Conservation (phyloP, 2,888 invertebrate species). For the Erebia aethiops region DNA sequence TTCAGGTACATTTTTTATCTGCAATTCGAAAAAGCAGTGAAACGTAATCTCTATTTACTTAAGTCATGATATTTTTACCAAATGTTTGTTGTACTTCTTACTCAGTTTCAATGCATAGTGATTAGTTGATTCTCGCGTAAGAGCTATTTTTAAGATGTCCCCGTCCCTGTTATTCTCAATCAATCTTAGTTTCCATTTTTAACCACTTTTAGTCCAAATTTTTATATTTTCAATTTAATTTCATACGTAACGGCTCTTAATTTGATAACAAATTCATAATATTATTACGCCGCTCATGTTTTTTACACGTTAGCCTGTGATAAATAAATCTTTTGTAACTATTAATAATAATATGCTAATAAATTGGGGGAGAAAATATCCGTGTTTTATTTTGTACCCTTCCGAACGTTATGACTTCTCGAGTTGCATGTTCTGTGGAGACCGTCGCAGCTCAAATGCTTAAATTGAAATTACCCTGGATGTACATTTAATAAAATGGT, state of each 20-base stretch:
- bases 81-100: conserved; percentile 49
- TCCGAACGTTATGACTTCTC: no score
- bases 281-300: conserved; percentile 18
- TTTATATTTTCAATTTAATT: neutral
- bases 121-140: conserved; percentile 32
- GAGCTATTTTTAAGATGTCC: conserved; percentile 16
- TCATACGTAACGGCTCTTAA: conserved; percentile 2
- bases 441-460: no score
- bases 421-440: no score
- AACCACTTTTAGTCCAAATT: neutral
- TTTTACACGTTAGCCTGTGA: conserved; percentile 70
- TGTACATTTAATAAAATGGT: no score
- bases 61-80: conserved; percentile 66
- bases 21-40: conserved; percentile 31
- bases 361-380: conserved; percentile 40
- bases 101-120: conserved; percentile 30
- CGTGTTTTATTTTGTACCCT: conserved; percentile 40
- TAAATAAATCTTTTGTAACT: conserved; percentile 63
- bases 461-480: no score
- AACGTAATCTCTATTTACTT: conserved; percentile 67
- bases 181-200: neutral
- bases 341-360: conserved; percentile 29
- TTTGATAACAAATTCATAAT: neutral
- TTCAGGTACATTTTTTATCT: conserved; percentile 33
- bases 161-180: neutral